Evolutionary conservation across 2,113 vertebrate genomes (phyloP).

Genomic region (Carettochelys insculpta): DNA sequence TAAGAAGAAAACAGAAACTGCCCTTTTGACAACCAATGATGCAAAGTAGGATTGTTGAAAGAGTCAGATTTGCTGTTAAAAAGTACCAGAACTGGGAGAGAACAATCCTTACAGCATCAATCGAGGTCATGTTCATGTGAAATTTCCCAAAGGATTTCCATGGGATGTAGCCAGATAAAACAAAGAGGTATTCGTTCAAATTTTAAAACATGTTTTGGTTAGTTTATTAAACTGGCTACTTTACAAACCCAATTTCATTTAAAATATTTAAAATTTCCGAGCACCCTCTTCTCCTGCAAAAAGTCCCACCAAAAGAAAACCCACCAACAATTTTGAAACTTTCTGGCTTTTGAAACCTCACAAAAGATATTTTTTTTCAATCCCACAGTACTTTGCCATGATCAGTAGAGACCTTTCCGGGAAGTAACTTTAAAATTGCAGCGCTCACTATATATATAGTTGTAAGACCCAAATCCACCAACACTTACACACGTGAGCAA

Average conservation of each 20-base stretch:
- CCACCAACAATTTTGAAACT: background rate
- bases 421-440: background rate
- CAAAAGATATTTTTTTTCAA: background rate
- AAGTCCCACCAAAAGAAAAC: background rate
- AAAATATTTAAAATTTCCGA: background rate
- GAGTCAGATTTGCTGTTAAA: background rate
- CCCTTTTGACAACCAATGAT: background rate
- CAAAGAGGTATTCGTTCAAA: background rate
- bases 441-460: background rate
- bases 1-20: background rate
- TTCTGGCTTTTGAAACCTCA: too few relatives aligned
- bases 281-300: background rate
- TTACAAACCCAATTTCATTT: background rate
- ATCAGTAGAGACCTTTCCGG: fast-evolving
- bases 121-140: too few relatives aligned
- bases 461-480: background rate
- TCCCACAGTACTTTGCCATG: background rate
- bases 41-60: background rate
- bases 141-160: background rate
- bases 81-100: background rate
- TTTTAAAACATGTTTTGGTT: background rate
- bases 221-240: background rate
- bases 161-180: background rate
- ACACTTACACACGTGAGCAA: background rate
- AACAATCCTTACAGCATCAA: too few relatives aligned